Conservation (phyloP, 2,113 vertebrate species). For the Sterrhoptilus dennistouni region DNA sequence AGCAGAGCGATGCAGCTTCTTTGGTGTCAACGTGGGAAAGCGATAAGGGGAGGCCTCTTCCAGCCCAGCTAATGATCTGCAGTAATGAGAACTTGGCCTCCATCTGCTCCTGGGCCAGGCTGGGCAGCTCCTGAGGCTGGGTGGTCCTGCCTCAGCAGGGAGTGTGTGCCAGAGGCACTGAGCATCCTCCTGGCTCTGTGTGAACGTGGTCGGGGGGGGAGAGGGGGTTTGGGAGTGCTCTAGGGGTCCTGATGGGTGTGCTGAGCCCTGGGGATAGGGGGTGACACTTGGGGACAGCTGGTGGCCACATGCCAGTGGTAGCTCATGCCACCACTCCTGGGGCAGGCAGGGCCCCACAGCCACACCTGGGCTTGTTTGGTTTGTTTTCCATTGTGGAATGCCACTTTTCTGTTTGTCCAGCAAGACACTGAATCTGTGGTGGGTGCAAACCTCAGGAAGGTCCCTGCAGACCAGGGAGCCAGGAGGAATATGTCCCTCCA, state of each 20-base stretch:
- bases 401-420: background rate
- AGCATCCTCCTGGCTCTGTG: background rate
- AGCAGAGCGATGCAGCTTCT: background rate
- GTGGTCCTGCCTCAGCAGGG: background rate
- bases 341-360: background rate
- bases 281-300: accelerated
- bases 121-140: background rate
- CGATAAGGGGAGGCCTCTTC: background rate
- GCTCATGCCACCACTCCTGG: accelerated
- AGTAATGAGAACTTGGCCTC: slow-evolving; percentile 28
- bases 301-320: background rate
- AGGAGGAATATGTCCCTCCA: accelerated
- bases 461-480: background rate
- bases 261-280: background rate
- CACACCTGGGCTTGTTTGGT: background rate
- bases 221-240: accelerated
- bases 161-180: background rate
- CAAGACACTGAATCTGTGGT: background rate
- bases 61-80: background rate
- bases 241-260: background rate
- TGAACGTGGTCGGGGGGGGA: accelerated
- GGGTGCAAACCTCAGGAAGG: background rate
- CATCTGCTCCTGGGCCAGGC: accelerated
- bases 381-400: background rate
- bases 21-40: background rate